Conservation (phyloP, 2,113 vertebrate species). For the Hippocampus mohnikei region DNA sequence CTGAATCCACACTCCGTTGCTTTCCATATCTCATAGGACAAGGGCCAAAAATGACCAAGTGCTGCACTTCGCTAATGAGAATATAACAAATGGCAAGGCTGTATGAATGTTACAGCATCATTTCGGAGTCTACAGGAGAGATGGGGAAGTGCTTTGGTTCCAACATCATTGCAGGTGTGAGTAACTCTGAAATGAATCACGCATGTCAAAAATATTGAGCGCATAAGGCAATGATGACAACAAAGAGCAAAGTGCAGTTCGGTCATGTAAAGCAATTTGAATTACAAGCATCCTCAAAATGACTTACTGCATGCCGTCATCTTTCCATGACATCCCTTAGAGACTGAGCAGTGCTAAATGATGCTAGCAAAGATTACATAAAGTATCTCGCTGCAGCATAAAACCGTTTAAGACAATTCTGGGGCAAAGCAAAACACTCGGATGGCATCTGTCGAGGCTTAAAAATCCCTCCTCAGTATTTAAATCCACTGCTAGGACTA, state of each 20-base stretch:
- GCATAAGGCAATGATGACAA: no score
- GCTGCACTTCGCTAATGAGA: conserved; percentile 64
- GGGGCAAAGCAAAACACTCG: not conserved
- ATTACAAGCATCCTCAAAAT: conserved; percentile 1
- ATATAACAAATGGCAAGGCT: conserved; percentile 53
- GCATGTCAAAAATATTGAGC: not conserved
- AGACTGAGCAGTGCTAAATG: not conserved
- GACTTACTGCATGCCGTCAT: not conserved
- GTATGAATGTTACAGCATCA: conserved; percentile 44
- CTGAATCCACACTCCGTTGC: conserved; percentile 54
- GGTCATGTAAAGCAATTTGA: not conserved
- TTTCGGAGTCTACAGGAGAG: conserved; percentile 21
- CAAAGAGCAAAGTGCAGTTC: not conserved
- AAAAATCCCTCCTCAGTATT: not conserved
- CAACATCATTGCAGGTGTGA: not conserved
- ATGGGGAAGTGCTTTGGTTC: not conserved
- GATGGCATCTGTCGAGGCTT: not conserved
- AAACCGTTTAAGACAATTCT: not conserved
- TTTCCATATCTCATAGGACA: conserved; percentile 59
- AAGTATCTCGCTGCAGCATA: not conserved
- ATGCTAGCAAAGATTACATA: not conserved
- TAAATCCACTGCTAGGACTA: no score
- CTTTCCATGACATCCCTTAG: conserved; percentile 1
- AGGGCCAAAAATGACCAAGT: conserved; percentile 54
- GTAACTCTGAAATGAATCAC: not conserved